phyloP scores from a whole-genome alignment of 2,888 invertebrate genomes.

The Biston betularia region DNA sequence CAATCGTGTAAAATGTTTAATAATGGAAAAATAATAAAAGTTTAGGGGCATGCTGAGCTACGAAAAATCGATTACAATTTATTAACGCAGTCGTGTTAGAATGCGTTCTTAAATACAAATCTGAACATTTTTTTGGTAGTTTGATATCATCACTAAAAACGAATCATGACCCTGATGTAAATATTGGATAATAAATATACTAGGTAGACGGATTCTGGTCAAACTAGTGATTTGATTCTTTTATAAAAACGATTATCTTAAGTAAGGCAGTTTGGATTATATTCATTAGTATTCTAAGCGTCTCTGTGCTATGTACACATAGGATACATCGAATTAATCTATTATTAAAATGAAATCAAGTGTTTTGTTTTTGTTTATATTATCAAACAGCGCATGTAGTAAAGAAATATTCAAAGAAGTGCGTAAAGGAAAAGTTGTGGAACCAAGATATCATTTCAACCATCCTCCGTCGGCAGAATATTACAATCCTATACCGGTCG shows the following conservation, averaged over 20 bases:
- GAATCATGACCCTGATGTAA: slow-evolving; percentile 46
- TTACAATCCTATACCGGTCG: slow-evolving; percentile 48
- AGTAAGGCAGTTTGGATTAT: slow-evolving; percentile 61
- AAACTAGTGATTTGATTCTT: slow-evolving; percentile 68
- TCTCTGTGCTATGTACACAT: slow-evolving; percentile 58
- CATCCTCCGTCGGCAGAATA: slow-evolving; percentile 58
- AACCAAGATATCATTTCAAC: slow-evolving; percentile 48
- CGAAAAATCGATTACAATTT: slow-evolving; percentile 12
- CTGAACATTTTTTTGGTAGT: slow-evolving; percentile 25
- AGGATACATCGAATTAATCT: slow-evolving; percentile 4
- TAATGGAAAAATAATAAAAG: neutral
- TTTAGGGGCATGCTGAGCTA: slow-evolving; percentile 6
- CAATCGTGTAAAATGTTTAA: no score
- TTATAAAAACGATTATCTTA: slow-evolving; percentile 56
- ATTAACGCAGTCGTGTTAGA: slow-evolving; percentile 4
- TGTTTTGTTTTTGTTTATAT: slow-evolving; percentile 44
- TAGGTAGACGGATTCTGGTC: slow-evolving; percentile 56
- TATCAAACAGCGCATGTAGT: slow-evolving; percentile 24
- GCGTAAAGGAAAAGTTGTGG: slow-evolving; percentile 4
- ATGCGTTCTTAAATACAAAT: slow-evolving; percentile 26
- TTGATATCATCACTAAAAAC: slow-evolving; percentile 58
- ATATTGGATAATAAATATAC: slow-evolving; percentile 40
- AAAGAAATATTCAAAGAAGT: slow-evolving; percentile 36
- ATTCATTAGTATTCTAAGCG: slow-evolving; percentile 68
- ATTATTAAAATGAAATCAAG: slow-evolving; percentile 26